Percentiles rank a stretch among this genome's conserved stretches.
Evolutionary conservation across 2,113 vertebrate genomes (phyloP).

Genomic region (Menidia beryllina): DNA sequence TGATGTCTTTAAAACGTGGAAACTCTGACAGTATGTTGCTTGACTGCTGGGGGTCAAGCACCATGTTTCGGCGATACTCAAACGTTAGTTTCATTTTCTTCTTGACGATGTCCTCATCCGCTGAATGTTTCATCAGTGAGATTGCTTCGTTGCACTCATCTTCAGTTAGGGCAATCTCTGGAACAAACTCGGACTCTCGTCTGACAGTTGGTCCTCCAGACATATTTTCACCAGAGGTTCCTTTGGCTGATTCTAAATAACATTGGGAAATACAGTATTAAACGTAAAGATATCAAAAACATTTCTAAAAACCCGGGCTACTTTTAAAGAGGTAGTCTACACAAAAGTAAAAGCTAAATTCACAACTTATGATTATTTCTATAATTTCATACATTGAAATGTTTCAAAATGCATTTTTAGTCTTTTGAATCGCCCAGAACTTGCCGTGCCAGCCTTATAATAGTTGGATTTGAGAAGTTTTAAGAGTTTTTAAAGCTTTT

Average conservation of each 20-base stretch:
- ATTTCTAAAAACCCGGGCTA: too few species aligned
- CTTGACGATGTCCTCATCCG: slow-evolving; percentile 19
- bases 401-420: too few species aligned
- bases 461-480: too few species aligned
- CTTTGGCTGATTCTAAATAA: neutral
- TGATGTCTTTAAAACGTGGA: slow-evolving; percentile 28
- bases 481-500: too few species aligned
- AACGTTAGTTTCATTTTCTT: slow-evolving; percentile 34
- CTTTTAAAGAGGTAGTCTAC: too few species aligned
- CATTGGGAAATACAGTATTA: neutral
- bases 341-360: too few species aligned
- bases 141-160: slow-evolving; percentile 14
- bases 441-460: too few species aligned
- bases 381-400: too few species aligned
- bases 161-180: slow-evolving; percentile 12
- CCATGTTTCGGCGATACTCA: slow-evolving; percentile 7
- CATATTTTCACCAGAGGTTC: neutral
- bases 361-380: too few species aligned
- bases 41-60: slow-evolving; percentile 10
- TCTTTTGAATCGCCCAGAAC: too few species aligned
- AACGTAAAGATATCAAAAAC: too few species aligned
- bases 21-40: slow-evolving; percentile 16
- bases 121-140: slow-evolving; percentile 11
- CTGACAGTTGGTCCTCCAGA: slow-evolving; percentile 14
- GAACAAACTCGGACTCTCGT: neutral